These are phyloP conservation scores for Heterocephalus glaber DNA, from an alignment of 2,113 vertebrate species.

Conservation along the genomic window DNA sequence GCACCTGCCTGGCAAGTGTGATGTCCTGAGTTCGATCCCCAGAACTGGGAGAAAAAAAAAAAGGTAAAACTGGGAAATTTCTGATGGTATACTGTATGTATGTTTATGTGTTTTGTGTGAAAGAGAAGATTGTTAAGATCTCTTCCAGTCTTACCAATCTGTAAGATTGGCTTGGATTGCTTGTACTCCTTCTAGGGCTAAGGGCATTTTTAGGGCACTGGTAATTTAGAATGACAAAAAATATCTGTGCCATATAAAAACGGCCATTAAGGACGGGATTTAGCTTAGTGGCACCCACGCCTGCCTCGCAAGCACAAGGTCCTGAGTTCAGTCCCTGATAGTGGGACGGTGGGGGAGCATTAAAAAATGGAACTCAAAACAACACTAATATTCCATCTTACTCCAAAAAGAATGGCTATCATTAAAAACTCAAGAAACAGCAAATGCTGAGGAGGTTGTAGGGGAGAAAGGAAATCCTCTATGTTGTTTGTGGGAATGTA, in stretches of 20 bases:
- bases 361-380: neutral
- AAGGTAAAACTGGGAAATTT: conserved; percentile 17
- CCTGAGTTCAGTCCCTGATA: too few relatives aligned
- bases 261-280: neutral
- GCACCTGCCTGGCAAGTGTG: too few relatives aligned
- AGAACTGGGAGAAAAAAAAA: neutral
- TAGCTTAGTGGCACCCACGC: too few relatives aligned
- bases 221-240: neutral
- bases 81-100: neutral
- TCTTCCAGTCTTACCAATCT: conserved; percentile 9
- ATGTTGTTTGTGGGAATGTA: neutral
- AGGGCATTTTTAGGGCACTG: neutral
- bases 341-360: too few relatives aligned
- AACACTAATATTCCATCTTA: neutral
- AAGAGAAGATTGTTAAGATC: neutral
- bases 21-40: too few relatives aligned
- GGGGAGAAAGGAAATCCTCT: neutral
- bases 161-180: neutral
- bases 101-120: neutral
- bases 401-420: neutral
- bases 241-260: neutral
- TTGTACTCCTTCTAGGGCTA: neutral
- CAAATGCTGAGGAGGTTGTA: neutral
- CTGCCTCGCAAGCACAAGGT: too few relatives aligned
- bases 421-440: neutral